These are phyloP conservation scores for Drosophila gunungcola DNA, from an alignment of 1,140 invertebrate species.

Conservation along the genomic window DNA sequence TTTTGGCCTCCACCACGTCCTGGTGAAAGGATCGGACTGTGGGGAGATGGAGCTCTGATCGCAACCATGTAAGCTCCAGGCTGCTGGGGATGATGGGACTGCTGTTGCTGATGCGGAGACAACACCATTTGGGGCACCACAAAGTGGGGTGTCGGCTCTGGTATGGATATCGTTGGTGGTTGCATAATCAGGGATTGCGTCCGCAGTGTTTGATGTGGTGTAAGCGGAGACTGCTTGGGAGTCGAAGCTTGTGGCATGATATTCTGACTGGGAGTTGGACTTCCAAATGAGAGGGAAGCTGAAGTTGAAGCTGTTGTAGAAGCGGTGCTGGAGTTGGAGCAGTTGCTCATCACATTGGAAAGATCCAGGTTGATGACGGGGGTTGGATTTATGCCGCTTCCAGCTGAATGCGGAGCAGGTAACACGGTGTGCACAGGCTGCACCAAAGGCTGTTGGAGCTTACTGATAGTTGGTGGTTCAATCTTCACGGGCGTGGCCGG, in stretches of 20 bases:
- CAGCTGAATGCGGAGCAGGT: constrained; percentile 33
- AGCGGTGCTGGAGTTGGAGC: constrained; percentile 7
- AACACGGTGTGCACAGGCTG: constrained; percentile 76
- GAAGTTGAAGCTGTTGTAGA: constrained; percentile 15
- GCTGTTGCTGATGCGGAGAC: constrained; percentile 71
- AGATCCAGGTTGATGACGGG: constrained; percentile 71
- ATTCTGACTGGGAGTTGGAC: constrained; percentile 47
- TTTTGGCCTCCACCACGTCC: constrained; percentile 59
- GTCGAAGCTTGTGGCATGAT: constrained; percentile 65
- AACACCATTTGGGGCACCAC: constrained; percentile 86
- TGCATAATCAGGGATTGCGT: constrained; percentile 84
- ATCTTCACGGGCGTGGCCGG: constrained; percentile 59
- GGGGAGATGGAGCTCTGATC: constrained; percentile 70
- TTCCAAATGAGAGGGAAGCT: constrained; percentile 57
- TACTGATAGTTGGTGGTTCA: constrained; percentile 77
- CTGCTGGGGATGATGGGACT: constrained; percentile 44
- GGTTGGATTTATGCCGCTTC: constrained; percentile 6
- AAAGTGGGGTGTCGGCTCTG: constrained; percentile 85
- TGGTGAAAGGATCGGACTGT: constrained; percentile 70
- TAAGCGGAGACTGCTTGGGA: constrained; percentile 48
- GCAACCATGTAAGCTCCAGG: constrained; percentile 52
- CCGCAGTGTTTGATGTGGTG: constrained; percentile 35
- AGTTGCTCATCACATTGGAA: constrained; percentile 80
- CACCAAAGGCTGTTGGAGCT: constrained; percentile 70
- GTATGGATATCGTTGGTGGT: constrained; percentile 87